Percentiles rank a stretch among this genome's conserved stretches.
phyloP scores from a whole-genome alignment of 2,797 vertebrate species.

The Psittacula derbiana region DNA sequence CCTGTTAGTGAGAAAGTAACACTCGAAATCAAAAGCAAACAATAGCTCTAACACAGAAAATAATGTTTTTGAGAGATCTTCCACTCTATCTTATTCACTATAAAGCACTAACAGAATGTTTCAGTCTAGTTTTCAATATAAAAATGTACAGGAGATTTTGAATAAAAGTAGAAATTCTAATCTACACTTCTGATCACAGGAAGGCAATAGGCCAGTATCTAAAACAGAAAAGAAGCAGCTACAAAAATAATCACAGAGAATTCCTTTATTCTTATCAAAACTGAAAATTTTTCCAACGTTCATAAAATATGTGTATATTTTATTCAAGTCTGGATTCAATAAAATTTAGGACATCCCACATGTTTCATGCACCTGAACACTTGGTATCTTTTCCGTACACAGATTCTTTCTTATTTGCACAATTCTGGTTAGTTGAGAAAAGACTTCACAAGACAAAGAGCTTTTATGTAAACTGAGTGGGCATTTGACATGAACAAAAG shows the following conservation, averaged over 20 bases:
- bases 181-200: background rate
- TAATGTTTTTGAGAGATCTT: background rate
- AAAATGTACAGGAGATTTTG: background rate
- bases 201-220: background rate
- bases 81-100: background rate
- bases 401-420: background rate
- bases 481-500: background rate
- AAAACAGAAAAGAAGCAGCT: background rate
- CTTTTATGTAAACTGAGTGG: background rate
- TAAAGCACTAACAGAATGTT: background rate
- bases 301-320: background rate
- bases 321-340: background rate
- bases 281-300: background rate
- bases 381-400: background rate
- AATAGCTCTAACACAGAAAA: background rate
- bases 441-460: background rate
- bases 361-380: background rate
- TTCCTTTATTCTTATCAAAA: background rate
- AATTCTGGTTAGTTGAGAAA: background rate
- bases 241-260: background rate
- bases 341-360: background rate
- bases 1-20: background rate
- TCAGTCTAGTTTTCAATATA: background rate
- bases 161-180: background rate
- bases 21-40: background rate